Conservation (phyloP, 2,113 vertebrate genomes). For the Brachyhypopomus occidentalis region DNA sequence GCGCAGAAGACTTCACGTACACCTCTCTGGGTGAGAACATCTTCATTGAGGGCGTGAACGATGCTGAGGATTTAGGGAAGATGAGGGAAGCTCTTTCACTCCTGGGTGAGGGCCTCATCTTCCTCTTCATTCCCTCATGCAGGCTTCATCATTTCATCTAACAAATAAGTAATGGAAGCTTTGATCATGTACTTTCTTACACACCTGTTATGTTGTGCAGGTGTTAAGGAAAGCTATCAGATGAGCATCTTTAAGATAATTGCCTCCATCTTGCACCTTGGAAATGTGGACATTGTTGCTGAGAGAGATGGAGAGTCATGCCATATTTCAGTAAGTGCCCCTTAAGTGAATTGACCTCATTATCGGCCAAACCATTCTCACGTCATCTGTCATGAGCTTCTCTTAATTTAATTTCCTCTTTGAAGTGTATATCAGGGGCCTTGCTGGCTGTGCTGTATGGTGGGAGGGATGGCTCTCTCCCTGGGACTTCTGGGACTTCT, state of each 20-base stretch:
- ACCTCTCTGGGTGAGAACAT: conserved; percentile 84
- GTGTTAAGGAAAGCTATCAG: conserved; percentile 87
- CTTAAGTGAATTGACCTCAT: neutral
- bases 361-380: no score
- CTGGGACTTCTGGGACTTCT: no score
- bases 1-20: conserved; percentile 88
- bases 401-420: neutral
- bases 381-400: neutral
- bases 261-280: conserved; percentile 91
- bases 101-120: conserved; percentile 78
- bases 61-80: conserved; percentile 86
- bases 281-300: conserved; percentile 80
- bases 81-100: conserved; percentile 85
- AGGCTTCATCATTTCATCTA: neutral
- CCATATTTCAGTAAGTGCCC: conserved; percentile 76
- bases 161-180: neutral
- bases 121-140: neutral
- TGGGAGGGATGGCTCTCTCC: neutral
- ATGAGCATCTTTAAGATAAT: conserved; percentile 86
- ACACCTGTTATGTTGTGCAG: conserved; percentile 61
- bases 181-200: neutral
- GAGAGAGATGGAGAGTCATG: conserved; percentile 85
- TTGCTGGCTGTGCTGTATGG: no score
- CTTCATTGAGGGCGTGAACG: conserved; percentile 81
- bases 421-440: neutral